Evolutionary conservation across 2,888 invertebrate genomes (phyloP).

Genomic region (Netelia fuscicornis): DNA sequence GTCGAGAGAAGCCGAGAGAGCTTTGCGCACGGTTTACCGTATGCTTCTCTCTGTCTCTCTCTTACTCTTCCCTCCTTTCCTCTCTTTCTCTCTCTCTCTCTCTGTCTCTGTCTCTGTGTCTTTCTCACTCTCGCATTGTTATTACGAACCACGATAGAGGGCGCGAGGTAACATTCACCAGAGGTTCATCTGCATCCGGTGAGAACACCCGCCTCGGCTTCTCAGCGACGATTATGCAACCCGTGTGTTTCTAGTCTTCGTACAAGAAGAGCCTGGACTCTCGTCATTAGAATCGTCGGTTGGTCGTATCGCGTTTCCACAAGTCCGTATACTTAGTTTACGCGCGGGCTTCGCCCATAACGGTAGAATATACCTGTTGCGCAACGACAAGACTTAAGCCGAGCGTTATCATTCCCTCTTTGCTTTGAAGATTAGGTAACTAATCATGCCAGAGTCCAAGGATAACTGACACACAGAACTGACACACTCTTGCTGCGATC

Average conservation of each 20-base stretch:
- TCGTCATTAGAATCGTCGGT: slow-evolving; percentile 31
- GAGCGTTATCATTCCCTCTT: slow-evolving; percentile 80
- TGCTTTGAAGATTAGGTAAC: slow-evolving; percentile 83
- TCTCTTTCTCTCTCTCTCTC: slow-evolving; percentile 20
- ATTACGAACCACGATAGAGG: slow-evolving; percentile 33
- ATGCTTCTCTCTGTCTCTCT: slow-evolving; percentile 20
- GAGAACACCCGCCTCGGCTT: slow-evolving; percentile 42
- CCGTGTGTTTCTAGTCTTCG: background rate
- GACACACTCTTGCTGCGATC: slow-evolving; percentile 31
- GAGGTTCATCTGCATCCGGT: slow-evolving; percentile 70
- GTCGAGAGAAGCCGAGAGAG: slow-evolving; percentile 31
- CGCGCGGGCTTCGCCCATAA: slow-evolving; percentile 53
- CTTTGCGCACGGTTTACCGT: slow-evolving; percentile 50
- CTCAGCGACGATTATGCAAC: slow-evolving; percentile 51
- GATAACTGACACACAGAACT: slow-evolving; percentile 72
- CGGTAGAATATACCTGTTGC: slow-evolving; percentile 80
- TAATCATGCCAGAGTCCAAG: slow-evolving; percentile 83
- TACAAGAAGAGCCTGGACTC: slow-evolving; percentile 50
- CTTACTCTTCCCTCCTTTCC: slow-evolving; percentile 9
- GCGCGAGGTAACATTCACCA: slow-evolving; percentile 48
- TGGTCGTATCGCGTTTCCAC: slow-evolving; percentile 38
- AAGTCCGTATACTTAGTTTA: slow-evolving; percentile 65
- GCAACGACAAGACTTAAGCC: slow-evolving; percentile 74
- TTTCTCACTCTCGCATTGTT: slow-evolving; percentile 35
- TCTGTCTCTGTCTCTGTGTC: slow-evolving; percentile 18